Evolutionary conservation across 2,888 invertebrate species (phyloP).

Genomic region (Tachystola acroxantha): DNA sequence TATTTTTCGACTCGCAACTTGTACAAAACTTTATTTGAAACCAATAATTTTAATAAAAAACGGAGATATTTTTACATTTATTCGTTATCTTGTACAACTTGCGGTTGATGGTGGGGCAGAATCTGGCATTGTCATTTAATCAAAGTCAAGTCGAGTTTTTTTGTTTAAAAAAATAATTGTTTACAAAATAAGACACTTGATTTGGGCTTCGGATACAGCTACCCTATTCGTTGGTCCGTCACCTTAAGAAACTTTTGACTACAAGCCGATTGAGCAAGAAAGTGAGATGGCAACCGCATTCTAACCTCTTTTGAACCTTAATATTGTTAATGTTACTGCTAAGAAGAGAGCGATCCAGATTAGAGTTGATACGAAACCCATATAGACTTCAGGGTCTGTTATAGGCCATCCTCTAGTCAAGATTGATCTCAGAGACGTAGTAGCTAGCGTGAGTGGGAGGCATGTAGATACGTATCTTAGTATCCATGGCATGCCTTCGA

Average conservation of each 20-base stretch:
- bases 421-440: conserved; percentile 92
- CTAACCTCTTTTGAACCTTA: conserved; percentile 89
- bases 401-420: conserved; percentile 93
- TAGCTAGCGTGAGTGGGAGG: conserved; percentile 93
- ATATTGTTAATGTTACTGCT: conserved; percentile 86
- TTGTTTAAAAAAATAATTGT: background rate
- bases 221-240: conserved; percentile 4
- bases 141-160: too few relatives aligned
- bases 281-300: conserved; percentile 1
- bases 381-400: conserved; percentile 88
- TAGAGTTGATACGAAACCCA: conserved; percentile 91
- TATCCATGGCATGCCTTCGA: conserved; percentile 95
- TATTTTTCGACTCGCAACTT: too few relatives aligned
- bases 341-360: conserved; percentile 92
- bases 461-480: conserved; percentile 89
- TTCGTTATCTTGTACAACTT: too few relatives aligned
- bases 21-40: too few relatives aligned
- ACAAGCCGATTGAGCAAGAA: conserved; percentile 11
- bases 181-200: too few relatives aligned
- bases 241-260: conserved; percentile 10
- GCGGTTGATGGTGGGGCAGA: too few relatives aligned
- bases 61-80: too few relatives aligned
- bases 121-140: too few relatives aligned
- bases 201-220: conserved; percentile 2
- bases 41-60: too few relatives aligned